Evolutionary conservation across 30 jellyfish, hydroid and myxozoan species (phyloP).

Genomic region (Turritopsis dohrnii): DNA sequence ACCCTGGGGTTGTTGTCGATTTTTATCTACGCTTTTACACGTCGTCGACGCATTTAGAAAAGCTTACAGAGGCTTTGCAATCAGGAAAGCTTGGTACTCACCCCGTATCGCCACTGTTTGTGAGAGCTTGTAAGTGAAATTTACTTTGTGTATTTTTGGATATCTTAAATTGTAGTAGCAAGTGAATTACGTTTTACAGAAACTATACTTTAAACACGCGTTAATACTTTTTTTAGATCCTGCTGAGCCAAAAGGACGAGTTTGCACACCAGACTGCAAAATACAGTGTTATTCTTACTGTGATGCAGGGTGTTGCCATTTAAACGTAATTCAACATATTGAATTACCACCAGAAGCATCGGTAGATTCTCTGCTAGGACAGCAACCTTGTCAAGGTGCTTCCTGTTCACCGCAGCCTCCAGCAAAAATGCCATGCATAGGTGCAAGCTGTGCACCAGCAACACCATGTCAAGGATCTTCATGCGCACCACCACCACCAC

Average conservation of each 20-base stretch:
- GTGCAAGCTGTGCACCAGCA: slow-evolving; percentile 10
- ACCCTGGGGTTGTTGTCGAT: slow-evolving; percentile 65
- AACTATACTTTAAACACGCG: too few relatives aligned
- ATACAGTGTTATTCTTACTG: slow-evolving; percentile 91
- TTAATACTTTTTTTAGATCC: slow-evolving; percentile 34
- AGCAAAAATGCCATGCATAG: slow-evolving; percentile 20
- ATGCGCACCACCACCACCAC: slow-evolving; percentile 49
- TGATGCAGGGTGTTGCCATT: slow-evolving; percentile 80
- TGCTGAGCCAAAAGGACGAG: slow-evolving; percentile 97
- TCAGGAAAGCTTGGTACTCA: slow-evolving; percentile 69
- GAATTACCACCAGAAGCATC: slow-evolving; percentile 37
- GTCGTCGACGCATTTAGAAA: slow-evolving; percentile 47
- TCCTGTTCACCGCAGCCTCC: slow-evolving; percentile 15
- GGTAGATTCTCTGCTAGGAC: slow-evolving; percentile 18
- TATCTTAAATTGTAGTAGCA: not conserved
- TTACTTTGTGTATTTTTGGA: not conserved
- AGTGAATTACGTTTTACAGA: not conserved
- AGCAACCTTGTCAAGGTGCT: slow-evolving; percentile 26
- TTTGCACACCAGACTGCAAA: slow-evolving; percentile 91
- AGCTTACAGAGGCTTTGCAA: slow-evolving; percentile 49
- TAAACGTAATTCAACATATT: slow-evolving; percentile 24
- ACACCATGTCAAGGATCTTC: slow-evolving; percentile 47
- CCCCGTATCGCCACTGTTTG: slow-evolving; percentile 74
- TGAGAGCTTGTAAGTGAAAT: slow-evolving; percentile 76
- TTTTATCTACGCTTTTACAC: slow-evolving; percentile 79